Evolutionary conservation across 2,888 invertebrate genomes (phyloP).

Genomic region (Euzophera pinguis): DNA sequence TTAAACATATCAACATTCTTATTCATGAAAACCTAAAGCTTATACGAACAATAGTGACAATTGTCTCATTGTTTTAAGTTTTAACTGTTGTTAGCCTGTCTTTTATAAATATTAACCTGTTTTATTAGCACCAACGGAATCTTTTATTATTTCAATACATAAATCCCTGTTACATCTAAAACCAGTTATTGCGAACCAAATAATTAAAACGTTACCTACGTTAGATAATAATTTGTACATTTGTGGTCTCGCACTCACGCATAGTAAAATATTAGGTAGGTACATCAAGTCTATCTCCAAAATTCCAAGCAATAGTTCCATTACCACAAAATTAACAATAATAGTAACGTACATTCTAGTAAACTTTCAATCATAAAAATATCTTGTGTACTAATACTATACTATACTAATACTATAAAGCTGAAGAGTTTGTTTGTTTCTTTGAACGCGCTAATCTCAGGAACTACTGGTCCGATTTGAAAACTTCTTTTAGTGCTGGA

Average conservation of each 20-base stretch:
- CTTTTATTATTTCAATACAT: slow-evolving; percentile 10
- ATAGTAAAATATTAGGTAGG: background rate
- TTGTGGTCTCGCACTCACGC: slow-evolving; percentile 7
- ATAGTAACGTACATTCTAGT: no score
- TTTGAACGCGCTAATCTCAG: no score
- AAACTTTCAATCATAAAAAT: no score
- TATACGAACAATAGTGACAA: background rate
- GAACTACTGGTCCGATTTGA: no score
- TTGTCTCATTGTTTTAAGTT: background rate
- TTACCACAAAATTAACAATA: no score
- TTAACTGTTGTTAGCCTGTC: slow-evolving; percentile 1
- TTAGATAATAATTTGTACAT: slow-evolving; percentile 15
- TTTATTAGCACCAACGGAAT: slow-evolving; percentile 8
- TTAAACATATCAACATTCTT: background rate
- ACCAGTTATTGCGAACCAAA: slow-evolving; percentile 19
- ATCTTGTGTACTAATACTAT: no score
- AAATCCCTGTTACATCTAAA: slow-evolving; percentile 13
- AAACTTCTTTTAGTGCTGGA: no score
- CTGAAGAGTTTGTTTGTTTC: no score
- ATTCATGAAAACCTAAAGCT: background rate
- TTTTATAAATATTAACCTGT: slow-evolving; percentile 2
- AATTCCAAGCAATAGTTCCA: no score
- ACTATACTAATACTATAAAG: no score
- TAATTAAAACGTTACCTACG: slow-evolving; percentile 20
- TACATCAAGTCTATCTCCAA: background rate